Evolutionary conservation across 2,888 invertebrate species (phyloP).

Genomic region (Seira ritae): DNA sequence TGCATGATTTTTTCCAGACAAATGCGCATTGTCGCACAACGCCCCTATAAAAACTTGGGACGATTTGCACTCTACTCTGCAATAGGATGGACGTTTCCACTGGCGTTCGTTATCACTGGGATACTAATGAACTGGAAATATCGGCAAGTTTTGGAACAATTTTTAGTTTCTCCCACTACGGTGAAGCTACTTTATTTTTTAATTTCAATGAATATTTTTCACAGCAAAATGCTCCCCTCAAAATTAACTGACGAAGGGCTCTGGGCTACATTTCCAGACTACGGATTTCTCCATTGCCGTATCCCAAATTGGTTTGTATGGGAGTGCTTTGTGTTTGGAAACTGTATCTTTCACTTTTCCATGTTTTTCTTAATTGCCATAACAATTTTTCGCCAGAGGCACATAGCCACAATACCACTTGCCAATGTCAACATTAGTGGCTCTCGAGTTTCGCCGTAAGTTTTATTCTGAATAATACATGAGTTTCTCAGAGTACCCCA

Average conservation of each 20-base stretch:
- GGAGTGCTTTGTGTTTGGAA: constrained; percentile 59
- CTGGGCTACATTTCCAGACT: constrained; percentile 52
- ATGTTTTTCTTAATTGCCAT: constrained; percentile 52
- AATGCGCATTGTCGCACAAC: constrained; percentile 8
- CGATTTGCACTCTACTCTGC: constrained; percentile 41
- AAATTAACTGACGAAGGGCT: constrained; percentile 23
- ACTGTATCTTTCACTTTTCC: constrained; percentile 48
- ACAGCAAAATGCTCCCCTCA: constrained; percentile 8
- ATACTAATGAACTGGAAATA: constrained; percentile 37
- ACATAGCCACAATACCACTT: no score
- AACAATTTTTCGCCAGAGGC: constrained; percentile 35
- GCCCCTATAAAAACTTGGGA: neutral
- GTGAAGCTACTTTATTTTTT: no score
- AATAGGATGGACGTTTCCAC: constrained; percentile 50
- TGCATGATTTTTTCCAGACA: constrained; percentile 34
- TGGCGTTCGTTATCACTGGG: constrained; percentile 36
- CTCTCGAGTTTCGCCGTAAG: no score
- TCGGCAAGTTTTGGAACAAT: constrained; percentile 25
- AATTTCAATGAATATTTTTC: neutral
- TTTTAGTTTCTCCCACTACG: no score
- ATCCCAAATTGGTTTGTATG: constrained; percentile 55
- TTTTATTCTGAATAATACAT: no score
- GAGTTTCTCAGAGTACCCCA: no score
- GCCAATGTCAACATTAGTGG: no score
- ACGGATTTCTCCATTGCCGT: constrained; percentile 54